Evolutionary conservation across 2,888 invertebrate genomes (phyloP).

Genomic region (Gisinianus flammeolus): DNA sequence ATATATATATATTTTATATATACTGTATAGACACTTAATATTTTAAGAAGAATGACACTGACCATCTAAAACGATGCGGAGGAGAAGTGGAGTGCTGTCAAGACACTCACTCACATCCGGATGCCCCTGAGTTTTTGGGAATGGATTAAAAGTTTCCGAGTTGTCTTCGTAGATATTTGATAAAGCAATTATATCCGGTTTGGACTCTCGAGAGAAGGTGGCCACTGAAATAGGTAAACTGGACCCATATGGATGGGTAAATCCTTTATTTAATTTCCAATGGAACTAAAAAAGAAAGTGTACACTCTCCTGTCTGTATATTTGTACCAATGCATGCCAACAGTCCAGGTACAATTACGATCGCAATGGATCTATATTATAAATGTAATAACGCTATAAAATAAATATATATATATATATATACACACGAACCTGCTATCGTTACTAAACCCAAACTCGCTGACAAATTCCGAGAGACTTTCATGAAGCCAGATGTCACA

Average conservation of each 20-base stretch:
- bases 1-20: no score
- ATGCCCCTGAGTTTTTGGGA: slow-evolving; percentile 56
- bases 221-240: slow-evolving; percentile 56
- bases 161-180: slow-evolving; percentile 58
- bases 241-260: no score
- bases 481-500: slow-evolving; percentile 59
- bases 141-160: slow-evolving; percentile 55
- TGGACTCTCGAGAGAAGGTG: slow-evolving; percentile 56
- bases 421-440: no score
- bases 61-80: slow-evolving; percentile 57
- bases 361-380: no score
- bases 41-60: slow-evolving; percentile 9
- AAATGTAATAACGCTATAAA: no score
- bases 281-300: no score
- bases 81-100: slow-evolving; percentile 56
- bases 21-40: no score
- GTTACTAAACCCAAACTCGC: slow-evolving; percentile 58
- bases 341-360: no score
- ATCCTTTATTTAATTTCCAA: no score
- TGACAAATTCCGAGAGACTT: slow-evolving; percentile 57
- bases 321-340: no score
- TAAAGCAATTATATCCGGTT: slow-evolving; percentile 57
- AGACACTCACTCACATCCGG: slow-evolving; percentile 57
- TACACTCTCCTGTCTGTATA: no score
- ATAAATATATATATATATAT: no score